Evolutionary conservation across 1,140 invertebrate genomes (phyloP), one percentile per base, ranked within the genome.

Genomic region (Whitmania pigra): DNA sequence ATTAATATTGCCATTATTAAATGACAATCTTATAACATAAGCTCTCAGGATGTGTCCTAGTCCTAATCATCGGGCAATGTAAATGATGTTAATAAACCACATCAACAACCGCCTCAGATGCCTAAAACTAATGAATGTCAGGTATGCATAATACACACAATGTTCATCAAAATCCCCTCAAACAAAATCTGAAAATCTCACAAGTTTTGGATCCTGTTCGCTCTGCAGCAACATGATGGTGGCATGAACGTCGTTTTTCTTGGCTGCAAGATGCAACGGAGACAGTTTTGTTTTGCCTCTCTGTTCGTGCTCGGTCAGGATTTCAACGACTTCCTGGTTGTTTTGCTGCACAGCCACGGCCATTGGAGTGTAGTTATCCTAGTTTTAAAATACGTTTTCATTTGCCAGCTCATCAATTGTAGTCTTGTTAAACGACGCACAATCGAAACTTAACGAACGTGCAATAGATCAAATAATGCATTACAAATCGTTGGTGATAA

Each of bases 321-420:
- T 89, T 18, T 92, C 89, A 0, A 97, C 94, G 63, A 97, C 92
- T 81, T 91, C 91, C 81, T 97, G 93, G 80, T 97, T 93, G 15
- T 93, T 93, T 85, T 97, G 94, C 83, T 97, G 94, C 86, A 97
- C 89, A 5, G 93, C 93, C 71, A 97, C 94, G 20, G 93, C 93
- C 77, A 97, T 82, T 4, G 94, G 94, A 69, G 93, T 96, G 82
- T 95, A 96, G n/a, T 93, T 93, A 86, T 96, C 93, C 88, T 94
- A 81, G 25, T 83, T 81, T 63, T 63, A 31, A n/a, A 22, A 63
- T 13, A 7, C 7, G 9, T 25, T 49, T 17, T 1, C 43, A 49
- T 49, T 17, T 13, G 15, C 13, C 43, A 49, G 15, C 31, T 36
- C 31, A 36, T n/a, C n/a, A n/a, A n/a, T n/a, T n/a, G n/a, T n/a